Conservation (phyloP, 2,797 vertebrate genomes). For the Microctenopoma steveboyesi region DNA sequence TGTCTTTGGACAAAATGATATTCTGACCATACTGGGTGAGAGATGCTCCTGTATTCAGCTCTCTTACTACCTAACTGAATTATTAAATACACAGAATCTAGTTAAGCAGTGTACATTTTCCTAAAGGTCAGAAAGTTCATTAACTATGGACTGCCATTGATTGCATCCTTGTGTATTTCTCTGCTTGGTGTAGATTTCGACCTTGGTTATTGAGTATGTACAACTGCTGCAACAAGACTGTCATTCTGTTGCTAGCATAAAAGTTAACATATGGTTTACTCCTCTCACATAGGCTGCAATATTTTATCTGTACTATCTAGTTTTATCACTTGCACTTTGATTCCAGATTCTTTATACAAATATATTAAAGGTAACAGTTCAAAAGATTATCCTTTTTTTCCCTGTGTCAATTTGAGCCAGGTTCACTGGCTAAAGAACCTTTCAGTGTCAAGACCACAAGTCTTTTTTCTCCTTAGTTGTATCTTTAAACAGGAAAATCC, state of each 20-base stretch:
- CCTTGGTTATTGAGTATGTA: slow-evolving; percentile 47
- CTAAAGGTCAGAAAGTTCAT: slow-evolving; percentile 89
- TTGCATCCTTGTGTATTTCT: slow-evolving; percentile 76
- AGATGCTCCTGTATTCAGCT: slow-evolving; percentile 75
- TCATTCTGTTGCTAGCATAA: not conserved
- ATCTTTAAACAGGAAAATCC: slow-evolving; percentile 73
- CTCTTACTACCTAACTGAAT: slow-evolving; percentile 83
- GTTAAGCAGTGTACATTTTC: slow-evolving; percentile 85
- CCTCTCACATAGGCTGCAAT: not conserved
- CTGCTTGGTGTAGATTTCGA: slow-evolving; percentile 59
- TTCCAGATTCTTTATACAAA: slow-evolving; percentile 13
- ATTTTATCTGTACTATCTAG: not conserved
- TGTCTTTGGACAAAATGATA: slow-evolving; percentile 81
- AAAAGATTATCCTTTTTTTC: slow-evolving; percentile 17
- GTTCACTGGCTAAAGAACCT: slow-evolving; percentile 27
- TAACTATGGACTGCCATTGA: slow-evolving; percentile 85
- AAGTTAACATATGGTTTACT: not conserved
- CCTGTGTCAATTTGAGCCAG: slow-evolving; percentile 12
- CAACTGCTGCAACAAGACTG: slow-evolving; percentile 15
- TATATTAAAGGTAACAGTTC: slow-evolving; percentile 34
- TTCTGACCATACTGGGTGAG: slow-evolving; percentile 78
- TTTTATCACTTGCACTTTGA: slow-evolving; percentile 9
- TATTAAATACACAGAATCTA: slow-evolving; percentile 88
- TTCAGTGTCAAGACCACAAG: slow-evolving; percentile 20
- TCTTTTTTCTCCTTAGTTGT: slow-evolving; percentile 5